Evolutionary conservation across 2,797 vertebrate genomes (phyloP).

Genomic region (Sebastiscus albofasciatus): DNA sequence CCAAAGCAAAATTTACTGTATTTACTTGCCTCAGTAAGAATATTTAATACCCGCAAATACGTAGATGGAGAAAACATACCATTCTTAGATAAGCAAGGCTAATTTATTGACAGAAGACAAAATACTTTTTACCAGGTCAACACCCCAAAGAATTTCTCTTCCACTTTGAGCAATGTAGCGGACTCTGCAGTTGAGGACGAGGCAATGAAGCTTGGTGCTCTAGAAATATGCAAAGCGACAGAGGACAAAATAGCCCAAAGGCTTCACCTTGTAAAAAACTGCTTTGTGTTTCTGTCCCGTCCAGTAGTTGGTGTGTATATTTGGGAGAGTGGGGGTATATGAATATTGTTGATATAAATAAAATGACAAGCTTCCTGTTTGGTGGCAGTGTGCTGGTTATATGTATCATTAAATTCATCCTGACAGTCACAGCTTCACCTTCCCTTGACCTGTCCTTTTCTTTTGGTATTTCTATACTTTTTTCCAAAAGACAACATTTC

Average conservation of each 20-base stretch:
- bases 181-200: conserved; percentile 20
- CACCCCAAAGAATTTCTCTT: conserved; percentile 22
- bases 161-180: conserved; percentile 7
- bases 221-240: conserved; percentile 64
- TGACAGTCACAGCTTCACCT: conserved; percentile 38
- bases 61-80: neutral
- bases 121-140: conserved; percentile 44
- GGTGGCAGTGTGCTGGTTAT: conserved; percentile 1
- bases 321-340: neutral
- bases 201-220: conserved; percentile 32
- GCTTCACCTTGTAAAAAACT: conserved; percentile 48
- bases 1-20: neutral
- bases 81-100: conserved; percentile 6
- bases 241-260: conserved; percentile 51
- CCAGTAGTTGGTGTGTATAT: conserved; percentile 5
- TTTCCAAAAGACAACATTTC: conserved; percentile 33
- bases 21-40: neutral
- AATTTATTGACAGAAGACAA: conserved; percentile 27
- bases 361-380: neutral
- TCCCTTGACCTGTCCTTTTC: conserved; percentile 46
- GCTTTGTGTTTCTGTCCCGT: conserved; percentile 10
- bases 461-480: conserved; percentile 26
- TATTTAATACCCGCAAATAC: neutral
- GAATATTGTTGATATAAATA: conserved; percentile 28
- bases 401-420: conserved; percentile 51